Evolutionary conservation across 2,113 vertebrate genomes (phyloP).

Genomic region (Myotis lucifugus): DNA sequence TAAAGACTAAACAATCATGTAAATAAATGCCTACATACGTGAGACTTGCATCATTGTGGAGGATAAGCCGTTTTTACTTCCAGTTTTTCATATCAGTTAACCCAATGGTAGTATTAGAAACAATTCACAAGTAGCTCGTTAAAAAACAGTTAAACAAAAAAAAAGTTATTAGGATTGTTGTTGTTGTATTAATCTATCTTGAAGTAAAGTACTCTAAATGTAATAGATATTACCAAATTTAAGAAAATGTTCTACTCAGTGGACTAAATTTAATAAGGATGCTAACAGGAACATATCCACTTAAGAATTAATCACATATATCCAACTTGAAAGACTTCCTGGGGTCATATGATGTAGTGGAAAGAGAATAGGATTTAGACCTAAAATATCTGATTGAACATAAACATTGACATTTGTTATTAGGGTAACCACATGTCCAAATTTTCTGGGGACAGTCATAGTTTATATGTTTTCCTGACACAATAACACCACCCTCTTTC

Average conservation of each 20-base stretch:
- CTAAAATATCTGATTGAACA: not conserved
- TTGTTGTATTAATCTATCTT: not conserved
- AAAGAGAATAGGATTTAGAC: not conserved
- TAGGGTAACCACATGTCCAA: not conserved
- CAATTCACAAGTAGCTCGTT: not conserved
- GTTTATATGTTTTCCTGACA: not conserved
- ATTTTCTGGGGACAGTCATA: not conserved
- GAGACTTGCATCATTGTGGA: not conserved
- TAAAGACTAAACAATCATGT: not conserved
- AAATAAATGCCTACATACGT: not conserved
- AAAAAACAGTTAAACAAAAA: not conserved
- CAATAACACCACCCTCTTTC: not conserved
- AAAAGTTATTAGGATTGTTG: not conserved
- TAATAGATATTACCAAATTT: not conserved
- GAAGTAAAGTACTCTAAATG: not conserved
- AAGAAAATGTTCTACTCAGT: not conserved
- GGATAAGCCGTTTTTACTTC: not conserved
- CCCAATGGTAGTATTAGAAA: not conserved
- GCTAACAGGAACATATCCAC: not conserved
- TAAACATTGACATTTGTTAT: not conserved
- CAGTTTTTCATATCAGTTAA: not conserved
- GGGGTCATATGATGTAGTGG: not conserved
- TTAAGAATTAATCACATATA: not conserved
- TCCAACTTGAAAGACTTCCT: not conserved
- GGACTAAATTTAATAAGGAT: not conserved